Base-by-base conservation (phyloP, 2,797 vertebrate genomes). In the Acanthurus tractus region DNA sequence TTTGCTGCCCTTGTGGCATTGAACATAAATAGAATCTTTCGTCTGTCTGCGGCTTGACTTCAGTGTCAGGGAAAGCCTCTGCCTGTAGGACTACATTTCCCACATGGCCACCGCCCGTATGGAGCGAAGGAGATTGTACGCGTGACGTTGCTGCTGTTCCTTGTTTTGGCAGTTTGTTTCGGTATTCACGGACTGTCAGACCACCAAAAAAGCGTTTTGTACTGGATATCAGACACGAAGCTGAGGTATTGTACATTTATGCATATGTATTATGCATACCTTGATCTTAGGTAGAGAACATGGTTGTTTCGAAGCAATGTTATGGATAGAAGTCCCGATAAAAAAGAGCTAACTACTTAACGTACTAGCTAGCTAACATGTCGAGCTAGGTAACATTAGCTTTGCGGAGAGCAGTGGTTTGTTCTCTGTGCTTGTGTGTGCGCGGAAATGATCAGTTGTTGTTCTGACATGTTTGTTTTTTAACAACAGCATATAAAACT, bases 111-210 rank as follows among this genome's bases (percentile, higher is more conserved):
- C n/a, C 0, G 5, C 2, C 1, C 2, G 1, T 17, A 70, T 78
- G 76, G 40, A 7, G n/a, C 1, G 6, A n/a, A 55, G 3, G 8
- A 14, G 17, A 15, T 7, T 18, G 20, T 81, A 62, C 78, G 86
- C 38, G 57, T 89, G 83, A 92, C 86, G 90, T 82, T 3, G 14
- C n/a, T 6, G 0, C 56, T 82, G 48, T 48, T 88, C 25, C 91
- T 94, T 95, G 94, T 95, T 95, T 95, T 94, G 93, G 90, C 92
- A 90, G 89, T 92, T 94, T 93, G 89, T 94, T 92, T 93, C 88
- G 89, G 88, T 93, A 88, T 93, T 86, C 92, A 86, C 87, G 86
- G 79, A 73, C 85, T 83, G 78, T 86, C 83, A 86, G 64, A 79
- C 57, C 62, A 59, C 49, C 64, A 80, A 86, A 55, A 83, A 87